Conservation (phyloP, 2,113 vertebrate genomes). For the Prolemur simus region DNA sequence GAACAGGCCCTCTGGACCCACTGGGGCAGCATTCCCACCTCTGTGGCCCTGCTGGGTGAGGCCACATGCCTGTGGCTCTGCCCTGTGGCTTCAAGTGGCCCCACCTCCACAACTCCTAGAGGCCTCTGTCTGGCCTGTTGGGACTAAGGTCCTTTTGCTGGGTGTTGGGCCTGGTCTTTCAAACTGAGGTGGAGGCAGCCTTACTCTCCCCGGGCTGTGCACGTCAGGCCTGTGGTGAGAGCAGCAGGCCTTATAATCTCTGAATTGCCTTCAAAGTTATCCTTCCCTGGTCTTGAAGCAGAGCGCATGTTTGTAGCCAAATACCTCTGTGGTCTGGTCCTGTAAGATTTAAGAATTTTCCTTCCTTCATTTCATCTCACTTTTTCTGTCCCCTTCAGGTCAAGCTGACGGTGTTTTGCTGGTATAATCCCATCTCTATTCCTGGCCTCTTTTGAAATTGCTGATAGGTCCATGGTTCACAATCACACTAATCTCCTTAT, state of each 20-base stretch:
- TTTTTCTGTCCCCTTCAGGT: background rate
- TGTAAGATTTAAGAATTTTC: background rate
- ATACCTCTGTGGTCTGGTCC: background rate
- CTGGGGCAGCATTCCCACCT: background rate
- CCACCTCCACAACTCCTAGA: background rate
- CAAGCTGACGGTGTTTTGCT: background rate
- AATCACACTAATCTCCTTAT: background rate
- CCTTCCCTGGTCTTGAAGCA: background rate
- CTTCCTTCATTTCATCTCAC: background rate
- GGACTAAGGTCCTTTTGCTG: background rate
- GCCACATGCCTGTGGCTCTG: background rate
- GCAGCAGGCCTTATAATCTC: background rate
- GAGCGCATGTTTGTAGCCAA: background rate
- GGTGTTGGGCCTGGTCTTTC: background rate
- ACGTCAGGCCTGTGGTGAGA: background rate
- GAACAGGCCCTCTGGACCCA: background rate
- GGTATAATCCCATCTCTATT: background rate
- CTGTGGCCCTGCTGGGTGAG: background rate
- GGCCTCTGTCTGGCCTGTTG: background rate
- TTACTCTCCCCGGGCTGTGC: background rate
- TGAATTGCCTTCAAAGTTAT: background rate
- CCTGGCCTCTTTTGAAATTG: background rate
- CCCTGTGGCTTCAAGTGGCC: background rate
- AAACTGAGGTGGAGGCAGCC: background rate
- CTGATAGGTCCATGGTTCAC: background rate